Evolutionary conservation across 2,113 vertebrate species (phyloP), one percentile per base, ranked within the genome.

Genomic region (Nothobranchius kuhntae): DNA sequence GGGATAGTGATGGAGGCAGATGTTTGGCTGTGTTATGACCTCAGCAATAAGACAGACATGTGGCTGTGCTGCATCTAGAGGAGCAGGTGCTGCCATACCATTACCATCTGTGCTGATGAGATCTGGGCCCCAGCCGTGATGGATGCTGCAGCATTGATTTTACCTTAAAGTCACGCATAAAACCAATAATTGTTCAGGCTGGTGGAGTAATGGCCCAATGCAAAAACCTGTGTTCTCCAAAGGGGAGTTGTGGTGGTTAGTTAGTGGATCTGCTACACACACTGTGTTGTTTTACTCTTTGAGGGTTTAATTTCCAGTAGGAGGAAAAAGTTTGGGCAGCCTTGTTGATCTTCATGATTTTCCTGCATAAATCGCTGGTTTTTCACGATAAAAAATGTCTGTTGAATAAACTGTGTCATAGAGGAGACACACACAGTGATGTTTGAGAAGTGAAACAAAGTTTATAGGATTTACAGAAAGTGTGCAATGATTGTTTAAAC

Each of bases 61-160:
- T 82, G 84, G 74, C 80, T 21, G 71, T 24, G 68, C 42, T 57
- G 78, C 71, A 72, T 78, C 79, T 79, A 80, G 83, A 73, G 75
- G 80, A 81, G 83, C 87, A 90, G 87, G 85, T 89, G 87, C 73
- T 63, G 75, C 75, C 77, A 44, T 73, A 73, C 77, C 64, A 77
- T 84, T 81, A 83, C 81, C 83, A 65, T 79, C 65, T 70, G 84
- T 77, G 42, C 13, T 78, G 63, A 85, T 82, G 80, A 86, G 82
- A 79, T 75, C 71, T 30, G 84, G 80, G 75, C 82, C 73, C 52
- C 61, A 9, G 66, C 46, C 24, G 35, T 59, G 75, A 57, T 80
- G 65, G 68, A 68, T 81, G 64, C 35, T 56, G 13, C 55, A 44
- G 63, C 64, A 30, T 63, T 82, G 78, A 84, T 81, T 78, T 59